Conservation (phyloP, 2,113 vertebrate genomes). For the Spilogale gracilis region DNA sequence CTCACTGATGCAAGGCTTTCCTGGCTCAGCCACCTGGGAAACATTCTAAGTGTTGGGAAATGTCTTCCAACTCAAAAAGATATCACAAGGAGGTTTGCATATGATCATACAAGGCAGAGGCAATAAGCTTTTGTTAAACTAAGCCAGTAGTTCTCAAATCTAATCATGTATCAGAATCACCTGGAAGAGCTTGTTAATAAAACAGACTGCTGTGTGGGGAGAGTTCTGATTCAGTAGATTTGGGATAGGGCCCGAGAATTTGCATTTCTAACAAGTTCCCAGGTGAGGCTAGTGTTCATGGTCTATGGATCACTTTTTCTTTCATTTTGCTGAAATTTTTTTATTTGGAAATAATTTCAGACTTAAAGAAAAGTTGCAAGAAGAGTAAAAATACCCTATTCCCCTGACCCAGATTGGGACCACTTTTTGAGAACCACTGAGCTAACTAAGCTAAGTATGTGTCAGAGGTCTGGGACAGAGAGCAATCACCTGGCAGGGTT, state of each 20-base stretch:
- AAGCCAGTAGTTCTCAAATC: neutral
- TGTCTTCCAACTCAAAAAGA: neutral
- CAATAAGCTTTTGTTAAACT: neutral
- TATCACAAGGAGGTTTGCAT: neutral
- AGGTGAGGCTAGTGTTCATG: neutral
- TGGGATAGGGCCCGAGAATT: neutral
- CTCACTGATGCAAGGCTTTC: neutral
- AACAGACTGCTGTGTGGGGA: neutral
- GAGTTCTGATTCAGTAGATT: neutral
- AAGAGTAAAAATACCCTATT: neutral
- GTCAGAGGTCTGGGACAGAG: neutral
- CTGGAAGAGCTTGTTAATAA: neutral
- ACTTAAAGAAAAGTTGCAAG: conserved; percentile 1
- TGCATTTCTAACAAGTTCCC: neutral
- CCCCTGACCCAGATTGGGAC: conserved; percentile 26
- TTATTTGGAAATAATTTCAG: conserved; percentile 27
- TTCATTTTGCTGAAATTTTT: neutral
- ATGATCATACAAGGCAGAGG: neutral
- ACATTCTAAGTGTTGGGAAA: neutral
- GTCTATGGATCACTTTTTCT: neutral
- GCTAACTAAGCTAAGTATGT: neutral
- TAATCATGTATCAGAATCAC: neutral
- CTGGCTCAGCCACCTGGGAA: neutral
- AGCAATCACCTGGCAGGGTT: neutral
- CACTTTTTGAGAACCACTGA: conserved; percentile 9